A percentile compares a stretch with the other conserved stretches of the same genome.
Evolutionary conservation across 2,797 vertebrate genomes (phyloP).

Genomic region (Sebastiscus tertius): DNA sequence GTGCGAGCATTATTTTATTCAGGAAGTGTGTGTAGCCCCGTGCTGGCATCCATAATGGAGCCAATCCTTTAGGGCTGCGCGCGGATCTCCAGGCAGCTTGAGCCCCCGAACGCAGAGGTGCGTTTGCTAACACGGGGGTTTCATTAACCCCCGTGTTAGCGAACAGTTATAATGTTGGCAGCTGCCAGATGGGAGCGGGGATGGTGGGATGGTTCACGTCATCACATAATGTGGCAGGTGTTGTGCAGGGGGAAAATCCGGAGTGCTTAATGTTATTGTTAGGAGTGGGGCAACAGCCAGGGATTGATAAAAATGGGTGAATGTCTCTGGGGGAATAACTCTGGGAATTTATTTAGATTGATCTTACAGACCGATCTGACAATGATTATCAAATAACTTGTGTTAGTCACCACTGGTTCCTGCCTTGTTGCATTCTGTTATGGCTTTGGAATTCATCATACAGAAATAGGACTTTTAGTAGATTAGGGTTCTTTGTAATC

Average conservation of each 20-base stretch:
- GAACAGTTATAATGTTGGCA: slow-evolving; percentile 73
- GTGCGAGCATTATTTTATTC: slow-evolving; percentile 75
- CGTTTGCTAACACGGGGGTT: slow-evolving; percentile 72
- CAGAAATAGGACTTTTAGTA: neutral
- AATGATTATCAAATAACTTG: slow-evolving; percentile 4
- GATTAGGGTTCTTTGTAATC: neutral
- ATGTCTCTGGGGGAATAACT: slow-evolving; percentile 16
- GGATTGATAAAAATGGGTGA: neutral
- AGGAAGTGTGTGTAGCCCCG: slow-evolving; percentile 70
- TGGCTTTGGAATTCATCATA: neutral
- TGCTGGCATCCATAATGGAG: slow-evolving; percentile 77
- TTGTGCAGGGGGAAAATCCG: slow-evolving; percentile 60
- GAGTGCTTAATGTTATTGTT: slow-evolving; percentile 64
- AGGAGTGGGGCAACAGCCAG: slow-evolving; percentile 16
- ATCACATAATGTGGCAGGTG: slow-evolving; percentile 75
- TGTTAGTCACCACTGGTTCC: neutral
- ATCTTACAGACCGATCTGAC: slow-evolving; percentile 5
- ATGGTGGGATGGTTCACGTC: slow-evolving; percentile 69
- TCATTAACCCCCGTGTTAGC: slow-evolving; percentile 78
- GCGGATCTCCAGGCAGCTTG: slow-evolving; percentile 75
- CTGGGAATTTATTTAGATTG: slow-evolving; percentile 5
- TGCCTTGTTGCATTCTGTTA: neutral
- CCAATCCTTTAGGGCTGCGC: slow-evolving; percentile 77
- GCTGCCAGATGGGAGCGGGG: slow-evolving; percentile 77
- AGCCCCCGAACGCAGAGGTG: slow-evolving; percentile 70